A percentile compares a stretch with the other conserved stretches of the same genome.
These are phyloP conservation scores for Mystacides longicornis DNA, from an alignment of 2,888 invertebrate genomes.

Conservation along the genomic window DNA sequence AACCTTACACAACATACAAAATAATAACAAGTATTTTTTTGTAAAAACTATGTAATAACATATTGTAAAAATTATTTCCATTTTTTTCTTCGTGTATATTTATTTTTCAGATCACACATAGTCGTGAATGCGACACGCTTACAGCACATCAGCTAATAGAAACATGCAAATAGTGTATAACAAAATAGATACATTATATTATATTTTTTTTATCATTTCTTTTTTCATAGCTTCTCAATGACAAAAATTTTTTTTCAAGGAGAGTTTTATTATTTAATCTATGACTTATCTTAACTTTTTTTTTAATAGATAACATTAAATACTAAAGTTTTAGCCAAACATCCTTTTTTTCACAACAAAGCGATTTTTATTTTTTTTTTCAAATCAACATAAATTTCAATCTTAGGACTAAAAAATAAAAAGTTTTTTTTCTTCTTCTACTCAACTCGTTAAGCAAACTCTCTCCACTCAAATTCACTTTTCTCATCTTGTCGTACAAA, in stretches of 20 bases:
- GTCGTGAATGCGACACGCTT: no score
- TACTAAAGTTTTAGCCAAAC: slow-evolving; percentile 48
- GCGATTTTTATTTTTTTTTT: slow-evolving; percentile 38
- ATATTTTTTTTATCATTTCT: slow-evolving; percentile 21
- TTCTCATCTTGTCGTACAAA: no score
- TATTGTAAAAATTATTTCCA: no score
- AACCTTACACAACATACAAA: no score
- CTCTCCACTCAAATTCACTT: no score
- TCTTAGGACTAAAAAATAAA: no score
- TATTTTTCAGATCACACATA: slow-evolving; percentile 48
- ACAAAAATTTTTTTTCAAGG: slow-evolving; percentile 13
- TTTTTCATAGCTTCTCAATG: slow-evolving; percentile 9
- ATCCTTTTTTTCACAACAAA: slow-evolving; percentile 46
- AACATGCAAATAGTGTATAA: slow-evolving; percentile 53
- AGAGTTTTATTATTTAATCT: neutral
- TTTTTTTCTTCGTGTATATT: no score
- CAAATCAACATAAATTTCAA: neutral
- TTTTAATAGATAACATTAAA: neutral
- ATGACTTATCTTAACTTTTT: neutral
- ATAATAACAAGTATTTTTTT: no score
- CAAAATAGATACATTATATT: slow-evolving; percentile 51
- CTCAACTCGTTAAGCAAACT: no score
- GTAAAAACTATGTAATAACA: no score
- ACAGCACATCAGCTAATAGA: slow-evolving; percentile 43
- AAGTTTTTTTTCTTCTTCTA: no score